phyloP scores from a whole-genome alignment of 2,888 invertebrate genomes.

The Rhopalosiphum nymphaeae region DNA sequence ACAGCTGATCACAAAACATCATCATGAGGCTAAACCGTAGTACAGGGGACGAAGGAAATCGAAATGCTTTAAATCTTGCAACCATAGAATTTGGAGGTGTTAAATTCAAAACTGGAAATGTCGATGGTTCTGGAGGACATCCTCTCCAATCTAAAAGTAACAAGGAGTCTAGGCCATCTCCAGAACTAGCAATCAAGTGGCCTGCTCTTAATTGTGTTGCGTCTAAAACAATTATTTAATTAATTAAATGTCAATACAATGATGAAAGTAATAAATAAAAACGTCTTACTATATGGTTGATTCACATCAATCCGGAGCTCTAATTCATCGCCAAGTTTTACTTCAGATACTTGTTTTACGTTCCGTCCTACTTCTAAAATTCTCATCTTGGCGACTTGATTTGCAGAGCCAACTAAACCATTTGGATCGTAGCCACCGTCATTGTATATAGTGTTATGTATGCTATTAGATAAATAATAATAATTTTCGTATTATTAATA shows the following conservation, averaged over 20 bases:
- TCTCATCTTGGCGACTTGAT: constrained; percentile 70
- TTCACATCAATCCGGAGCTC: constrained; percentile 76
- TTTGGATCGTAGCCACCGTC: constrained; percentile 63
- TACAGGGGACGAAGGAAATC: constrained; percentile 86
- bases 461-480: constrained; percentile 55
- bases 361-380: constrained; percentile 70
- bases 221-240: constrained; percentile 65
- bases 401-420: constrained; percentile 51
- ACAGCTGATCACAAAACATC: constrained; percentile 82
- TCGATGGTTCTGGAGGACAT: constrained; percentile 82
- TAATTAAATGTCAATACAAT: background rate
- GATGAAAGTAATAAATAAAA: background rate
- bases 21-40: constrained; percentile 87
- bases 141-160: constrained; percentile 82
- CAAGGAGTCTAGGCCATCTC: constrained; percentile 78
- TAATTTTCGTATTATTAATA: background rate
- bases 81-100: constrained; percentile 67
- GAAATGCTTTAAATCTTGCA: constrained; percentile 77
- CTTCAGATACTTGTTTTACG: constrained; percentile 75
- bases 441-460: constrained; percentile 66
- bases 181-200: constrained; percentile 84
- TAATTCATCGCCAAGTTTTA: constrained; percentile 78
- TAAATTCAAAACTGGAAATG: constrained; percentile 74
- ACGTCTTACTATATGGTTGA: constrained; percentile 73
- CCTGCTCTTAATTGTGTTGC: constrained; percentile 76